Evolutionary conservation across 37 sponge, comb jelly and placozoan species (phyloP), one percentile per base, ranked within the genome.

Genomic region (Amphimedon queenslandica): DNA sequence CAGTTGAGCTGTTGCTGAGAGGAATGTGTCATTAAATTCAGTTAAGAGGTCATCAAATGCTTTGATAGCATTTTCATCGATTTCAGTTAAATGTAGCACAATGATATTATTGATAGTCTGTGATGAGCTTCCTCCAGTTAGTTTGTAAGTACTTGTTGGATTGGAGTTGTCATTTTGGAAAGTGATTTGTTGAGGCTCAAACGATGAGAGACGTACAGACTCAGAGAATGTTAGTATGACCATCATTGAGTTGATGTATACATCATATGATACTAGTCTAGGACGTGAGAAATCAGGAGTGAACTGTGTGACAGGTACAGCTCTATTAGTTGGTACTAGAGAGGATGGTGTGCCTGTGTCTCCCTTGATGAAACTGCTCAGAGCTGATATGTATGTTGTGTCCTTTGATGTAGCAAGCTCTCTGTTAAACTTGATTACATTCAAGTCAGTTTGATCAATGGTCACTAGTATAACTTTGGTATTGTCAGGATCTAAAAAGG

Each of bases 251-350:
- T 86, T 79, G 60, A 94, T n/a, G 72, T 83, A 90, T 21, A 94
- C 63, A 25, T 51, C 63, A 66, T 75, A 94, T 37, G 72, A 73
- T 25, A 42, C 29, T 1, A 91, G 80, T 42, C 70, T 60, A 25
- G 94, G 94, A 72, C 87, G 35, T 38, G 77, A 79, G 57, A 58
- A 78, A 60, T 94, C 94, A 31, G 87, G 89, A 64, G 77, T 88
- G 79, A 66, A 95, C 6, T 73, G 69, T 33, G 66, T 61, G 29
- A 86, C 94, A 37, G 58, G 83, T 16, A 67, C 37, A 23, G 92
- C 88, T 28, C 63, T 77, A 42, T 63, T 55, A 10, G 18, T 63
- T 18, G 72, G 81, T 24, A 91, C 79, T 34, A 84, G 38, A 37
- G 68, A 63, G 16, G 88, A 77, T 34, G 90, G 88, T 23, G 71